A percentile compares a stretch with the other conserved stretches of the same genome.
phyloP scores from a whole-genome alignment of 1,140 invertebrate genomes.

The Drosophila equinoxialis region DNA sequence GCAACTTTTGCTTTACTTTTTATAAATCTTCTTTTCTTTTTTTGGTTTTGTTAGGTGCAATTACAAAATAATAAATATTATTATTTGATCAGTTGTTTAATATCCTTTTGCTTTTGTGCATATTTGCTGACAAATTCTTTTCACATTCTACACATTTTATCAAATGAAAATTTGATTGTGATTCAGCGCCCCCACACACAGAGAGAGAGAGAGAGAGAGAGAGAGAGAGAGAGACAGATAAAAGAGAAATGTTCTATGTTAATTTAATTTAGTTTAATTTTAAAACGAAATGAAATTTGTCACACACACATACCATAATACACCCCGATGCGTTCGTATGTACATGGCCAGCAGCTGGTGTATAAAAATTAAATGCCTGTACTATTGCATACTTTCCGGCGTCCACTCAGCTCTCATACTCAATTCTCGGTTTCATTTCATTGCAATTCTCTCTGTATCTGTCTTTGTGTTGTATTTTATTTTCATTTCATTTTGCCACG shows the following conservation, averaged over 20 bases:
- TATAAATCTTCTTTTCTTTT: background rate
- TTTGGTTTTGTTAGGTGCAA: background rate
- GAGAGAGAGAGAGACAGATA: background rate
- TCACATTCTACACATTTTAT: background rate
- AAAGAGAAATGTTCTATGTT: slow-evolving; percentile 37
- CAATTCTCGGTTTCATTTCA: slow-evolving; percentile 31
- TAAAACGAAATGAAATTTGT: slow-evolving; percentile 32
- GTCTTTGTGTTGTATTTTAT: slow-evolving; percentile 41
- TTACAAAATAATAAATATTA: background rate
- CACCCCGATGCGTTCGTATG: background rate
- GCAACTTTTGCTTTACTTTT: background rate
- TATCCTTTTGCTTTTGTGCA: background rate
- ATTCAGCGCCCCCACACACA: background rate
- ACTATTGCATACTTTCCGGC: slow-evolving; percentile 63
- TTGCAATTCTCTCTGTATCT: slow-evolving; percentile 37
- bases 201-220: background rate
- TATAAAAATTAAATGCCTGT: slow-evolving; percentile 56
- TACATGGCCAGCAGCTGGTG: slow-evolving; percentile 26
- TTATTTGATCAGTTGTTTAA: background rate
- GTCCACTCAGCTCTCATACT: background rate
- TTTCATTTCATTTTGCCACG: slow-evolving; percentile 66
- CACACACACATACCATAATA: slow-evolving; percentile 6
- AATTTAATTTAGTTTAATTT: slow-evolving; percentile 53
- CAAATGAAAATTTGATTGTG: slow-evolving; percentile 12
- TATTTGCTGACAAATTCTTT: slow-evolving; percentile 5